phyloP scores from a whole-genome alignment of 2,113 vertebrate genomes.

The Phasianus colchicus region DNA sequence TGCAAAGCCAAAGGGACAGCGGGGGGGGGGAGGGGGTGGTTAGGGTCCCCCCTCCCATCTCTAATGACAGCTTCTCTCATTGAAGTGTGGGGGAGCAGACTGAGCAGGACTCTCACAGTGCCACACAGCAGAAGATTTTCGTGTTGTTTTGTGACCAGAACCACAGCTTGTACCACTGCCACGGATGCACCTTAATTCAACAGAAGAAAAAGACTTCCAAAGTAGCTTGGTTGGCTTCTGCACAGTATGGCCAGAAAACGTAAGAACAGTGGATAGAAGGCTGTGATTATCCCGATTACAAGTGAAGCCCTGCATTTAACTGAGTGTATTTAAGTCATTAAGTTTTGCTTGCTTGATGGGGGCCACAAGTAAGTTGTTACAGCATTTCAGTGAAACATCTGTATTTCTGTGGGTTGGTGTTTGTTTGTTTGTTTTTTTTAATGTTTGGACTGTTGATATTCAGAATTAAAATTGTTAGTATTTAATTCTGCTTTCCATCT shows the following conservation, averaged over 20 bases:
- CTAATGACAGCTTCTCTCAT: fast-evolving
- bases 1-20: not conserved
- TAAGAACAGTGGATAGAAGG: too few species aligned
- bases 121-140: not conserved
- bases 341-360: not conserved
- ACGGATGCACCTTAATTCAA: not conserved
- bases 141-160: not conserved
- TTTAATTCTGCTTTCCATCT: not conserved
- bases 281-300: too few species aligned
- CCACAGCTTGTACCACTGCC: fast-evolving
- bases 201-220: not conserved
- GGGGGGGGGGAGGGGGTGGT: not conserved
- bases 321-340: too few species aligned
- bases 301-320: too few species aligned
- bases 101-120: not conserved
- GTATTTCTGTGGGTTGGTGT: not conserved
- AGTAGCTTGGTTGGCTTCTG: too few species aligned
- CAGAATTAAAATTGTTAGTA: not conserved
- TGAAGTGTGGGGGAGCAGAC: not conserved
- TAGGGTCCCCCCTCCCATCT: not conserved
- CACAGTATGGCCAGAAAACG: too few species aligned
- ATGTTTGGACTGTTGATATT: not conserved
- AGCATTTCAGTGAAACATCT: not conserved
- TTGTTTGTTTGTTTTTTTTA: not conserved
- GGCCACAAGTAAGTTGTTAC: not conserved